phyloP scores from a whole-genome alignment of 2,113 vertebrate genomes.

The Poeciliopsis occidentalis region DNA sequence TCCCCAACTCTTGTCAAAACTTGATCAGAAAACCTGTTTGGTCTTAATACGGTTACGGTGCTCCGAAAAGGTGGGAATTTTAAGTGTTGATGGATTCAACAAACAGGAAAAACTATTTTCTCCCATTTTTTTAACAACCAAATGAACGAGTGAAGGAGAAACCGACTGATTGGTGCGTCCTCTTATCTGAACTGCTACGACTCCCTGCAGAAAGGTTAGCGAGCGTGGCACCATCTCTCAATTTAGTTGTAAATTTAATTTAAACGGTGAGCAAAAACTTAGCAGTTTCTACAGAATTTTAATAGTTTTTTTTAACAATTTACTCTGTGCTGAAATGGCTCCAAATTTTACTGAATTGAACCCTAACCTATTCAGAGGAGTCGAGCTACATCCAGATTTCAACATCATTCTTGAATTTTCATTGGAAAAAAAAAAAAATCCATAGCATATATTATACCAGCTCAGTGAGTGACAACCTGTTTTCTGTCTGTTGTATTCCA shows the following conservation, averaged over 20 bases:
- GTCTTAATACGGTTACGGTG: background rate
- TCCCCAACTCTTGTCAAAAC: background rate
- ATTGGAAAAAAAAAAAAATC: too few relatives aligned
- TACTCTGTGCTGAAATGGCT: constrained; percentile 21
- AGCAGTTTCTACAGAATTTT: constrained; percentile 27
- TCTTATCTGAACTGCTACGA: constrained; percentile 39
- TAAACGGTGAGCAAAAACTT: constrained; percentile 17
- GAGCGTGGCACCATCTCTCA: constrained; percentile 21
- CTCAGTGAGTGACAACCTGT: too few relatives aligned
- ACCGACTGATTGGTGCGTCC: background rate
- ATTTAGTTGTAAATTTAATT: constrained; percentile 7
- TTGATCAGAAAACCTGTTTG: background rate
- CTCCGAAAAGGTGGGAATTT: background rate
- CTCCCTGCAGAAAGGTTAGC: constrained; percentile 53
- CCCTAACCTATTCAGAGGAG: constrained; percentile 7
- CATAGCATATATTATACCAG: too few relatives aligned
- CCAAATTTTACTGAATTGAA: background rate
- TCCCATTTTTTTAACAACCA: background rate
- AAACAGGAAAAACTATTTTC: background rate
- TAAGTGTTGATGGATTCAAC: background rate
- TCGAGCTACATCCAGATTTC: constrained; percentile 27
- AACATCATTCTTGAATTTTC: constrained; percentile 11
- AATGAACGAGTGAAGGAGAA: background rate
- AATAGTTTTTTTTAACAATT: constrained; percentile 5
- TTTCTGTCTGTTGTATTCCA: constrained; percentile 28